Conservation (phyloP, 2,888 invertebrate species). For the Nephrotoma guestfalica region DNA sequence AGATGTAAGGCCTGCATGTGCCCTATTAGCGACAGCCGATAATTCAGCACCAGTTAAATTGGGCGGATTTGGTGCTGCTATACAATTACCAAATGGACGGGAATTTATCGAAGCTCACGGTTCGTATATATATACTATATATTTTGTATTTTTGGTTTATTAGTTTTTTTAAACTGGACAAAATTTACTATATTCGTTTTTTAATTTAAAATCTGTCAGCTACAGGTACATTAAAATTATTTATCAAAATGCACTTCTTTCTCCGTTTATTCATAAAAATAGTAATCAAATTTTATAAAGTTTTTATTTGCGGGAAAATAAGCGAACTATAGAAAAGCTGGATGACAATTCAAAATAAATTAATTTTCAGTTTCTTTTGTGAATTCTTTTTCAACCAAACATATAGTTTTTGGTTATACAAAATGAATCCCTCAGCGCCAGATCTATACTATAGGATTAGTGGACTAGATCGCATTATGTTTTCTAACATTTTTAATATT, state of each 20-base stretch:
- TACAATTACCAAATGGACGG: slow-evolving; percentile 73
- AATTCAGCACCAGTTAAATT: slow-evolving; percentile 97
- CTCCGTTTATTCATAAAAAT: background rate
- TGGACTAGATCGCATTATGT: too few relatives aligned
- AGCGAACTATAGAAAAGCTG: background rate
- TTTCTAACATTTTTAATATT: too few relatives aligned
- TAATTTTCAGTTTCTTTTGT: background rate
- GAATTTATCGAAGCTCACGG: slow-evolving; percentile 44
- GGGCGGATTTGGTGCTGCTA: slow-evolving; percentile 93
- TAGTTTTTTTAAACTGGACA: background rate
- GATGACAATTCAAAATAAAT: background rate
- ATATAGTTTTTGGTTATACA: too few relatives aligned
- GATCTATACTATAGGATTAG: too few relatives aligned
- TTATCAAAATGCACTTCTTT: background rate
- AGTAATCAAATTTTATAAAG: background rate
- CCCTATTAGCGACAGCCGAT: slow-evolving; percentile 87
- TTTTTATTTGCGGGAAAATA: background rate
- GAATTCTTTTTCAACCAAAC: background rate
- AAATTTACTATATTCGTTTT: background rate
- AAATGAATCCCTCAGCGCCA: too few relatives aligned
- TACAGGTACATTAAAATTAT: background rate
- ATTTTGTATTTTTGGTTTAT: background rate
- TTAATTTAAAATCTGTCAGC: background rate
- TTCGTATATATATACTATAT: slow-evolving; percentile 20
- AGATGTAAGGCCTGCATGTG: slow-evolving; percentile 94